Evolutionary conservation across 64 coral and sea anemone genomes (phyloP).

Genomic region (Anthopleura sola): DNA sequence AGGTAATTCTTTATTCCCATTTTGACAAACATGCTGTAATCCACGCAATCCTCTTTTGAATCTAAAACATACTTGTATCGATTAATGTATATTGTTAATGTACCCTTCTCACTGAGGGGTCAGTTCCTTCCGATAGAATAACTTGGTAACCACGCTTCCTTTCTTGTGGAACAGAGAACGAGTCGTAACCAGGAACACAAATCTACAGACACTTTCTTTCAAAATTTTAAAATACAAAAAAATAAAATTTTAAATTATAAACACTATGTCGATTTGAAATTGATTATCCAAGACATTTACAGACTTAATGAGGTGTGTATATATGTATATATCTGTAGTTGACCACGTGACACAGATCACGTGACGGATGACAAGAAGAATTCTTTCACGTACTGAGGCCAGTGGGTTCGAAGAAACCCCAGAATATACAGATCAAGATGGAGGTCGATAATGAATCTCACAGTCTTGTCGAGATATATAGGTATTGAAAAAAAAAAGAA

Average conservation of each 20-base stretch:
- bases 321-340: background rate
- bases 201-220: too few relatives aligned
- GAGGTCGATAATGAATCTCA: too few relatives aligned
- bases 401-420: background rate
- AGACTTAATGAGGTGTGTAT: background rate
- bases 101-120: background rate
- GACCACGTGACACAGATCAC: background rate
- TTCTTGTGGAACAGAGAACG: background rate
- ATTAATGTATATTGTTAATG: background rate
- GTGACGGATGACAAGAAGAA: background rate
- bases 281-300: too few relatives aligned
- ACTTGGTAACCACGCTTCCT: background rate
- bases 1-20: background rate
- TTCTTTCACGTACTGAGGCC: background rate
- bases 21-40: background rate
- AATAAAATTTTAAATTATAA: too few relatives aligned
- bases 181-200: background rate
- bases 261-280: too few relatives aligned
- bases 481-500: too few relatives aligned
- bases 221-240: too few relatives aligned
- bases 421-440: background rate
- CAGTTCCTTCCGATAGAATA: background rate
- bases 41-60: background rate
- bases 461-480: background rate
- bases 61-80: background rate